Conservation (phyloP, 2,113 vertebrate species). For the Enhydra lutris region DNA sequence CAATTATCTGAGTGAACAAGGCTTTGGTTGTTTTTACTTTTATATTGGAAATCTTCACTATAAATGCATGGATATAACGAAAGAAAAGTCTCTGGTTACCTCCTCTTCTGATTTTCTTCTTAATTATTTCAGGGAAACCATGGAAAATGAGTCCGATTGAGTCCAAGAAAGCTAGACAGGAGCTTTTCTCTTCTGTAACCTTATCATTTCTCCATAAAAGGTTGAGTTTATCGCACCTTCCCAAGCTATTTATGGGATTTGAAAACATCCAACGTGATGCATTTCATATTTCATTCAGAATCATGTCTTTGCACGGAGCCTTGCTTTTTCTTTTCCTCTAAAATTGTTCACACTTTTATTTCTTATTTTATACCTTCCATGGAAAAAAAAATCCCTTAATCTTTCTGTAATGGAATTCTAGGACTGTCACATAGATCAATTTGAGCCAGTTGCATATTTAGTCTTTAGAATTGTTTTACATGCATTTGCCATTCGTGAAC, state of each 20-base stretch:
- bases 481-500: not conserved
- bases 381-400: conserved; percentile 49
- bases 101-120: not conserved
- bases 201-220: conserved; percentile 13
- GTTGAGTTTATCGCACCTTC: not conserved
- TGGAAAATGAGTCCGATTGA: not conserved
- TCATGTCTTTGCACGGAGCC: not conserved
- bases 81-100: not conserved
- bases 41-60: not conserved
- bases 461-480: not conserved
- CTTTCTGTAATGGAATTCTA: conserved; percentile 37
- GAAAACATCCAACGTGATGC: not conserved
- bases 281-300: conserved; percentile 53
- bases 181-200: not conserved
- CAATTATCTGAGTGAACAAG: not conserved
- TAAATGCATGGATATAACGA: not conserved
- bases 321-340: not conserved
- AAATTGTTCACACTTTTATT: conserved; percentile 37
- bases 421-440: not conserved
- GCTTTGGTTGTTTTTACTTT: conserved; percentile 11
- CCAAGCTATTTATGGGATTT: conserved; percentile 34
- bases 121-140: conserved; percentile 21
- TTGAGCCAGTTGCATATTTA: not conserved
- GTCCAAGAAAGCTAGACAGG: not conserved
- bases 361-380: conserved; percentile 4